Conservation (phyloP, 2,113 vertebrate species). For the Prochilodus magdalenae region DNA sequence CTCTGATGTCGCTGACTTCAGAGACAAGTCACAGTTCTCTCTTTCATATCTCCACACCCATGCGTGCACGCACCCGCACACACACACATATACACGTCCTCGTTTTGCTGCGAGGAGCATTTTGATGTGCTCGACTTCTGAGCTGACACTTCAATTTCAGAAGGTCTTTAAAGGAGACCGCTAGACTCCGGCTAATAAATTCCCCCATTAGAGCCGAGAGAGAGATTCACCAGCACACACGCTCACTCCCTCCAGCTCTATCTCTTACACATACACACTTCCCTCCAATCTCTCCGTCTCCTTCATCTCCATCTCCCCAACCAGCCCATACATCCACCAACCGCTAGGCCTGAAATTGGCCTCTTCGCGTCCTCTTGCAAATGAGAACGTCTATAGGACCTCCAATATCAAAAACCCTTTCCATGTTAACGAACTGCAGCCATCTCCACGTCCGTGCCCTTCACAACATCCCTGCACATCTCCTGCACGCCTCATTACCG, state of each 20-base stretch:
- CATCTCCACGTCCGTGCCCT: not conserved
- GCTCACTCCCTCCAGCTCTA: not conserved
- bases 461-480: not conserved
- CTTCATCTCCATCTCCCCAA: not conserved
- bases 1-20: slow-evolving; percentile 57
- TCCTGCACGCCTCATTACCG: slow-evolving; percentile 3
- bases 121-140: slow-evolving; percentile 67
- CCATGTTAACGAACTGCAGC: slow-evolving; percentile 37
- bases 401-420: slow-evolving; percentile 19
- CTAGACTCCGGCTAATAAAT: slow-evolving; percentile 68
- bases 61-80: slow-evolving; percentile 22
- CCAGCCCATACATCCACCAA: not conserved
- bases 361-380: not conserved
- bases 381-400: slow-evolving; percentile 31
- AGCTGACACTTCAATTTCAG: slow-evolving; percentile 72
- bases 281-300: not conserved
- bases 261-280: not conserved
- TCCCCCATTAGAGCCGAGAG: slow-evolving; percentile 52
- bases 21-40: slow-evolving; percentile 31
- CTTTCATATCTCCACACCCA: slow-evolving; percentile 9
- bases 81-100: slow-evolving; percentile 6
- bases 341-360: slow-evolving; percentile 37
- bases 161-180: slow-evolving; percentile 66
- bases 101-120: slow-evolving; percentile 60
- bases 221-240: slow-evolving; percentile 16